Evolutionary conservation across 2,113 vertebrate genomes (phyloP).

Genomic region (Chaetorhynchus papuensis): DNA sequence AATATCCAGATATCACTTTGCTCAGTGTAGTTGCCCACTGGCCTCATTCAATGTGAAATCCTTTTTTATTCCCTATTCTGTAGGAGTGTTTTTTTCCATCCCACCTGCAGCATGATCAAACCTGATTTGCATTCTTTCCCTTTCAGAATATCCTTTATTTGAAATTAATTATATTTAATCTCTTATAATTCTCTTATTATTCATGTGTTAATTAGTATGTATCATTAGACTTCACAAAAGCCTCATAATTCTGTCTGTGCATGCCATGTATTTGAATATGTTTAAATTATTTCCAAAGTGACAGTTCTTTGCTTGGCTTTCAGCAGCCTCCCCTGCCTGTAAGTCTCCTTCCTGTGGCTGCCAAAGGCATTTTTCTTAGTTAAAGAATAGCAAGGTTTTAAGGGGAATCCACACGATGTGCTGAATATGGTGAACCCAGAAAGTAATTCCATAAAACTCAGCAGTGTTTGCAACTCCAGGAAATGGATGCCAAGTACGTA

Average conservation of each 20-base stretch:
- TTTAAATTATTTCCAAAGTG: background rate
- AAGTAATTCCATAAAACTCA: background rate
- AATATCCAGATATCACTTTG: background rate
- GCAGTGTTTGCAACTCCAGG: background rate
- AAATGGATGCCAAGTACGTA: fast-evolving
- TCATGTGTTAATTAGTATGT: slow-evolving; percentile 19
- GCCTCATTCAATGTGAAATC: background rate
- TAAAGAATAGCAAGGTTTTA: background rate
- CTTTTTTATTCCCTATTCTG: background rate
- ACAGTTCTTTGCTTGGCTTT: background rate
- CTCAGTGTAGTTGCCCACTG: background rate
- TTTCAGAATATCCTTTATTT: slow-evolving; percentile 13
- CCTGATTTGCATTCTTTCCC: background rate
- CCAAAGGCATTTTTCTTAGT: background rate
- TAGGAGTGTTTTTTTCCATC: background rate
- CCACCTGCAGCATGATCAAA: background rate
- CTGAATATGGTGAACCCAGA: background rate
- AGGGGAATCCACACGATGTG: background rate
- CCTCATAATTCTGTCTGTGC: background rate
- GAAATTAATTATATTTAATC: slow-evolving; percentile 37
- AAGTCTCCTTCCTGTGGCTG: background rate
- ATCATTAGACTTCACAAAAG: background rate
- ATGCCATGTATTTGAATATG: background rate
- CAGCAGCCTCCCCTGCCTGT: background rate
- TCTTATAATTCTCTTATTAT: slow-evolving; percentile 15